These are phyloP conservation scores for Psammodynastes pulverulentus DNA, from an alignment of 2,113 vertebrate genomes.

Conservation along the genomic window DNA sequence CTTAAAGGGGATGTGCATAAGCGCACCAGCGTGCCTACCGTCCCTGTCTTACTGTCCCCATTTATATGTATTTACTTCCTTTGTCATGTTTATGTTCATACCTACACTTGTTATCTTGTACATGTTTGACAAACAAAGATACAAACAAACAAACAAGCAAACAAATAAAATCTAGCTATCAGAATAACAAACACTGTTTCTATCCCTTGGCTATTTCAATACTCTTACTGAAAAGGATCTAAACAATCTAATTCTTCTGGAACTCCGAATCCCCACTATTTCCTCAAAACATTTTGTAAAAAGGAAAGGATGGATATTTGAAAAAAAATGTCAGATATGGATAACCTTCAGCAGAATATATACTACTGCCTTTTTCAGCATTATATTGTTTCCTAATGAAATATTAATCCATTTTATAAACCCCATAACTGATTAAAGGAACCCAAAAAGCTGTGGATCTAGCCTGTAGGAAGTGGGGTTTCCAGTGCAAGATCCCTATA, in stretches of 20 bases:
- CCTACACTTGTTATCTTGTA: too few relatives aligned
- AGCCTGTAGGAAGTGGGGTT: background rate
- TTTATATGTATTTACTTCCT: too few relatives aligned
- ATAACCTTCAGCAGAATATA: background rate
- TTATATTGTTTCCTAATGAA: background rate
- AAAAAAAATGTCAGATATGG: background rate
- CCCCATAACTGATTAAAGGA: background rate
- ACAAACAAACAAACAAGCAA: too few relatives aligned
- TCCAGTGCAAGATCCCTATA: background rate
- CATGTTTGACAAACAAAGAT: too few relatives aligned
- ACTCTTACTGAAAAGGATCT: background rate
- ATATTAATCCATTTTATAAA: background rate
- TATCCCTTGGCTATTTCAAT: background rate
- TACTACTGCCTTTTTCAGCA: background rate
- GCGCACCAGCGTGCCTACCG: too few relatives aligned
- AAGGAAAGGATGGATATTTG: background rate
- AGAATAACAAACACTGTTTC: background rate
- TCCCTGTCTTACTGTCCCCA: too few relatives aligned
- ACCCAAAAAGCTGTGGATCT: background rate
- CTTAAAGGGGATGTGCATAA: too few relatives aligned
- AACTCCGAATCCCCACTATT: background rate
- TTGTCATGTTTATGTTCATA: too few relatives aligned
- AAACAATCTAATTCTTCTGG: background rate
- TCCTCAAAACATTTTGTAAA: background rate
- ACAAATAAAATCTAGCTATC: background rate